Base-by-base conservation (phyloP, 2,888 invertebrate species). In the Drosophila niveifrons region DNA sequence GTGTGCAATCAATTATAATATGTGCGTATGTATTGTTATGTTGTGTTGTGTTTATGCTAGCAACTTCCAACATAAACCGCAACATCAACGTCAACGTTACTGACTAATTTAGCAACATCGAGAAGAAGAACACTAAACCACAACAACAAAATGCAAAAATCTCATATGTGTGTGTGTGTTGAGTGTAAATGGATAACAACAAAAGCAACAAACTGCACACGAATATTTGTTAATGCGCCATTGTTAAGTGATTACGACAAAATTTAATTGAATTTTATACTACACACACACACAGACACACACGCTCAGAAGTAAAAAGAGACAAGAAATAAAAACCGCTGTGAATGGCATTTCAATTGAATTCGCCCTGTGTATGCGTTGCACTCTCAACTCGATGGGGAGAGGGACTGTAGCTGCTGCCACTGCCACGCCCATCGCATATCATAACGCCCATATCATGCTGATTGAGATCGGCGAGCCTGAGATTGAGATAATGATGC, bases 181-280 rank as follows among this genome's bases (percentile, higher is more conserved):
- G 53, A 62, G 77, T 75, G 77, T 61, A 76, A 78, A 72, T 66
- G 77, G 50, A 75, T 58, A 75, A 63, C 66, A 52, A 63, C 57
- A 58, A 51, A 43, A 41, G 44, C 51, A 11, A 57, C 51, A 11
- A 57, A 76, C 50, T 65, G 64, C 73, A 68, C 64, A 64, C 58
- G 63, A 74, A 71, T 69, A 72, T 78, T 62, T 66, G 69, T 81
- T 74, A 74, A 66, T 67, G 72, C 66, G 57, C 87, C 79, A 79
- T 83, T 83, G 82, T 83, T 77, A 79, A 81, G 68, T 79, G 75
- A 83, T 83, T 83, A 86, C 64, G 72, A 77, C 66, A 36, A 77
- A 72, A 68, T 81, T 83, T 71, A 86, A 83, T 83, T 83, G 85
- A 83, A 78, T 77, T 81, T 71, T 79, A 48, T 74, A 59, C 69